Evolutionary conservation across 1,140 invertebrate genomes (phyloP), one percentile per base, ranked within the genome.

Genomic region (Chlorops oryzae): DNA sequence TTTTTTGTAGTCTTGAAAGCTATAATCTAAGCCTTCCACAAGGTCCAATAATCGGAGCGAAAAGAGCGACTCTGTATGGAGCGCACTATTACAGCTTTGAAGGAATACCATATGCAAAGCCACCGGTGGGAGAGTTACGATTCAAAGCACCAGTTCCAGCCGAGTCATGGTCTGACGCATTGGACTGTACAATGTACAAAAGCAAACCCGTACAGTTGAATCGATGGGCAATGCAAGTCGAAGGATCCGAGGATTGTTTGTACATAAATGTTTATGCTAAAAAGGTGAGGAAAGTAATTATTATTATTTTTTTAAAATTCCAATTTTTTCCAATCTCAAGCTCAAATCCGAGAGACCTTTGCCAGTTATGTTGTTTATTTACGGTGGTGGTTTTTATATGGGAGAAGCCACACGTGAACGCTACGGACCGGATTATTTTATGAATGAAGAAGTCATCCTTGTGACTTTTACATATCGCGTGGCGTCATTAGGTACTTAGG

Each of bases 381-480:
- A 86, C 62, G 86, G 86, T 4, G 86, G 87, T 21, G 79, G 67
- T 28, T 84, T 86, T 56, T 59, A 67, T 3, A 48, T 62, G 10
- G 81, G 81, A 2, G 77, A 76, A 18, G 77, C 55, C 5, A 61
- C 64, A 3, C 60, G 57, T 5, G 47, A 63, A 2, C 20, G 72
- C 0, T 81, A 81, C 51, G 78, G 80, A 15, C 79, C 81, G 3
- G 80, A 84, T 57, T 80, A 81, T 45, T 73, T 87, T 5, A 64
- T 81, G 20, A 63, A 75, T 17, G 73, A 85, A 61, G 77, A 80
- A 44, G 70, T 86, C 1, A 68, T 88, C 10, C 47, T 87, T 0
- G 81, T 88, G 0, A 80, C 80, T 2, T 70, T 87, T 2, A 86
- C 86, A 61, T 89, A 88, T 68, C 77, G 86, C 45, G 62, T 86